Evolutionary conservation across 2,797 vertebrate species (phyloP).

Genomic region (Characodon lateralis): DNA sequence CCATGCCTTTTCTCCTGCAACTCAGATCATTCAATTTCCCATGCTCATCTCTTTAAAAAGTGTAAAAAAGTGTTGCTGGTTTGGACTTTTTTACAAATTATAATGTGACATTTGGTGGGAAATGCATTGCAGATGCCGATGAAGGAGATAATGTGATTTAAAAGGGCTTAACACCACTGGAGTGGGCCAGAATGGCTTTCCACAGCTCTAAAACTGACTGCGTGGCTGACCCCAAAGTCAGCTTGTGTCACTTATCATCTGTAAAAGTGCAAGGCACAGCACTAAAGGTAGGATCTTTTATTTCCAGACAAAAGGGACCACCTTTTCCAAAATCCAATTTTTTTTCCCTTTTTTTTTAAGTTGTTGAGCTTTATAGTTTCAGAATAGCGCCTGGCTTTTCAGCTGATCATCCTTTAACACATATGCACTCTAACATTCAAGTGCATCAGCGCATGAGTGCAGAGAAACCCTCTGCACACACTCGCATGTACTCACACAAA

Average conservation of each 20-base stretch:
- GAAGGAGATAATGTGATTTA: slow-evolving; percentile 63
- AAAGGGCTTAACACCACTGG: slow-evolving; percentile 52
- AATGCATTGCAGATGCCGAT: slow-evolving; percentile 57
- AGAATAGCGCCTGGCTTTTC: slow-evolving; percentile 45
- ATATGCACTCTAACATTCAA: slow-evolving; percentile 47
- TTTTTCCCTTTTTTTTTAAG: slow-evolving; percentile 16
- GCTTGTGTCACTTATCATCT: slow-evolving; percentile 62
- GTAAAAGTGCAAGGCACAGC: slow-evolving; percentile 54
- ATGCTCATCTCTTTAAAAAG: slow-evolving; percentile 25
- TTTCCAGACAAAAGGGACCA: slow-evolving; percentile 36
- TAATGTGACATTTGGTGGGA: slow-evolving; percentile 68
- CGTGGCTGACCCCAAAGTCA: slow-evolving; percentile 58
- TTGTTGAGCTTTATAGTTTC: slow-evolving; percentile 30
- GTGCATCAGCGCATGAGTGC: slow-evolving; percentile 38
- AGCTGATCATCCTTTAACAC: slow-evolving; percentile 67
- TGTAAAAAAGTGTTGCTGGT: slow-evolving; percentile 32
- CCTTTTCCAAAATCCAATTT: slow-evolving; percentile 17
- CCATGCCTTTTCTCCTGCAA: background rate
- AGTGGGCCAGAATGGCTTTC: slow-evolving; percentile 56
- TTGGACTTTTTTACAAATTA: slow-evolving; percentile 53
- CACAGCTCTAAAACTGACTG: slow-evolving; percentile 53
- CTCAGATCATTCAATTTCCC: slow-evolving; percentile 44
- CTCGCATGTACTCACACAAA: slow-evolving; percentile 46
- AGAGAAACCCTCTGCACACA: slow-evolving; percentile 15
- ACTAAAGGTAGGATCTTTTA: slow-evolving; percentile 42